phyloP scores from a whole-genome alignment of 2,113 vertebrate genomes.

The Casuarius casuarius region DNA sequence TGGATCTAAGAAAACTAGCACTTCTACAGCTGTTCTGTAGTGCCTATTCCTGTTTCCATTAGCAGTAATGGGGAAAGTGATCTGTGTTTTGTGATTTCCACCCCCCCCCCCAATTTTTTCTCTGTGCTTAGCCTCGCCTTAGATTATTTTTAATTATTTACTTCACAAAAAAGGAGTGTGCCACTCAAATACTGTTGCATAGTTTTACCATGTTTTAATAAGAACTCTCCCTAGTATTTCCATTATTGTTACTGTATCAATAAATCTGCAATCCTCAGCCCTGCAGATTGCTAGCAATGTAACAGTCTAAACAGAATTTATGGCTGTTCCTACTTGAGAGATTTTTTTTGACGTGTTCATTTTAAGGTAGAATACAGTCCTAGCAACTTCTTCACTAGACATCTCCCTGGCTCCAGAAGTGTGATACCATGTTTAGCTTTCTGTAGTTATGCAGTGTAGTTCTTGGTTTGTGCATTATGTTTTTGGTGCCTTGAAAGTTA shows the following conservation, averaged over 20 bases:
- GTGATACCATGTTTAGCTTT: accelerated
- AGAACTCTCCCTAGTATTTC: accelerated
- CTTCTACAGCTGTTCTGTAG: accelerated
- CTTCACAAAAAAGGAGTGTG: accelerated
- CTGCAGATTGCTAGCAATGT: background rate
- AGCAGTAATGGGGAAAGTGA: accelerated
- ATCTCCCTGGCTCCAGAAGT: background rate
- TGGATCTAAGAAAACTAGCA: accelerated
- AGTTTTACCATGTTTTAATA: background rate
- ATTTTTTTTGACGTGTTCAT: accelerated
- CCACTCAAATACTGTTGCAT: accelerated
- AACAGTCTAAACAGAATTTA: background rate
- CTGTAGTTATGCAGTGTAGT: accelerated
- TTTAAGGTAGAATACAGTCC: too few species aligned
- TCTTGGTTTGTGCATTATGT: background rate
- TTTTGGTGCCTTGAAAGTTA: background rate
- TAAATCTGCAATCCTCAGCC: accelerated
- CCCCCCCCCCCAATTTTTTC: accelerated
- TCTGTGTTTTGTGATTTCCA: accelerated
- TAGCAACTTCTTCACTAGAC: accelerated
- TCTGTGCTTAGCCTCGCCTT: accelerated
- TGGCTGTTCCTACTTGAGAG: background rate
- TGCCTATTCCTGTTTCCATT: accelerated
- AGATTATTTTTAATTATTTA: background rate
- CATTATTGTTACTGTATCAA: accelerated